These are phyloP conservation scores for Hippocampus mohnikei DNA, from an alignment of 2,113 vertebrate species.

Conservation along the genomic window DNA sequence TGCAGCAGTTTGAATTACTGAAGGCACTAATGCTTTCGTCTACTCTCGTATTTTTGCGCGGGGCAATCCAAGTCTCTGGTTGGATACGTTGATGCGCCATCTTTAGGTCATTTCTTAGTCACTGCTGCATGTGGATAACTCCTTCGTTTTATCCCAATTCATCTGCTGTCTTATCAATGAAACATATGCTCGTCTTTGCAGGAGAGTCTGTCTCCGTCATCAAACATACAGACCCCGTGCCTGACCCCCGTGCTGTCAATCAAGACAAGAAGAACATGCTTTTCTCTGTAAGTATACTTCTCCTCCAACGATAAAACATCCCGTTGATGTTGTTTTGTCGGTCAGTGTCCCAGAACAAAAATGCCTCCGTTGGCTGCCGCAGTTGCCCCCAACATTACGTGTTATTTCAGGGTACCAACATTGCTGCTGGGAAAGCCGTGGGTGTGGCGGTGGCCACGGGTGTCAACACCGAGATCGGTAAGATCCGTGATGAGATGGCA, in stretches of 20 bases:
- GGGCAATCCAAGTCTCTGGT: not conserved
- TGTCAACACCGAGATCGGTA: constrained; percentile 93
- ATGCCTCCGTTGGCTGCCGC: constrained; percentile 1
- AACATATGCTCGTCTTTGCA: constrained; percentile 44
- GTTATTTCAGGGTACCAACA: constrained; percentile 87
- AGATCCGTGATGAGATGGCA: constrained; percentile 97
- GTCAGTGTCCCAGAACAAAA: constrained; percentile 15
- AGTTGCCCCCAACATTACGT: constrained; percentile 8
- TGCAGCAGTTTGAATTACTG: not conserved
- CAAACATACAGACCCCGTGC: constrained; percentile 97
- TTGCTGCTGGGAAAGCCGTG: constrained; percentile 91
- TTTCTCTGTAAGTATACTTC: constrained; percentile 85
- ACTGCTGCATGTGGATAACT: not conserved
- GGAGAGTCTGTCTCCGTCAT: constrained; percentile 97
- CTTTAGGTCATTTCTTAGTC: not conserved
- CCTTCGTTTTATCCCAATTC: not conserved
- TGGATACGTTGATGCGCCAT: not conserved
- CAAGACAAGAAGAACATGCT: constrained; percentile 99
- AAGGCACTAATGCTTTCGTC: not conserved
- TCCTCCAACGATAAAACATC: constrained; percentile 4
- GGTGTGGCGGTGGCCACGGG: constrained; percentile 92
- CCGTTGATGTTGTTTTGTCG: constrained; percentile 27
- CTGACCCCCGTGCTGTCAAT: constrained; percentile 96
- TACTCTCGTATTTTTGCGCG: not conserved
- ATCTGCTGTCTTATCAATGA: not conserved